Evolutionary conservation across 2,797 vertebrate species (phyloP).

Genomic region (Coreius guichenoti): DNA sequence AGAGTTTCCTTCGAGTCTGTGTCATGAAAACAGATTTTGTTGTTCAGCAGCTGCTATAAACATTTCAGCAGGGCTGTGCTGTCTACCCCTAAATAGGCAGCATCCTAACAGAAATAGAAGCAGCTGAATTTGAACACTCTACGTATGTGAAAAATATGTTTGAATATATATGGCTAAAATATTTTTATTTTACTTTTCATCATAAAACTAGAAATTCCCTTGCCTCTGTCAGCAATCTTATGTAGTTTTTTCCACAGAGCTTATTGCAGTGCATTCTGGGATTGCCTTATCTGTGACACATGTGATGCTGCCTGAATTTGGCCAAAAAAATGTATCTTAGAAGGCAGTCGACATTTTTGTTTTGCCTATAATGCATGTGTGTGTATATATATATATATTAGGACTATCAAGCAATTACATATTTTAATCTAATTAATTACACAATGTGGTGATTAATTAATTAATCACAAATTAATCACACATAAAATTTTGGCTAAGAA

Average conservation of each 20-base stretch:
- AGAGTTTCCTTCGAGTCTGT: not conserved
- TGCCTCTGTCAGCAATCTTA: not conserved
- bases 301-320: not conserved
- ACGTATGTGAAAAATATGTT: not conserved
- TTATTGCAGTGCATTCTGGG: conserved; percentile 14
- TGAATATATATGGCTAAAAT: not conserved
- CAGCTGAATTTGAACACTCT: not conserved
- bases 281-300: not conserved
- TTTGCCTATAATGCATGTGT: no score
- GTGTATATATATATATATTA: not conserved
- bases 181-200: not conserved
- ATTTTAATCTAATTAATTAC: not conserved
- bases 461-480: not conserved
- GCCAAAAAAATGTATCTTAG: not conserved
- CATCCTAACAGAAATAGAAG: not conserved
- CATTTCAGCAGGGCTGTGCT: not conserved
- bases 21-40: not conserved
- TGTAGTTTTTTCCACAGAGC: not conserved
- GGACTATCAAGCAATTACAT: not conserved
- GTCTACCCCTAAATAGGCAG: not conserved
- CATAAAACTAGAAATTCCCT: not conserved
- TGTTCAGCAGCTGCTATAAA: not conserved
- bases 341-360: not conserved
- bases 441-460: not conserved
- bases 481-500: not conserved